Base-by-base conservation (phyloP, 2,113 vertebrate species). In the Daubentonia madagascariensis region DNA sequence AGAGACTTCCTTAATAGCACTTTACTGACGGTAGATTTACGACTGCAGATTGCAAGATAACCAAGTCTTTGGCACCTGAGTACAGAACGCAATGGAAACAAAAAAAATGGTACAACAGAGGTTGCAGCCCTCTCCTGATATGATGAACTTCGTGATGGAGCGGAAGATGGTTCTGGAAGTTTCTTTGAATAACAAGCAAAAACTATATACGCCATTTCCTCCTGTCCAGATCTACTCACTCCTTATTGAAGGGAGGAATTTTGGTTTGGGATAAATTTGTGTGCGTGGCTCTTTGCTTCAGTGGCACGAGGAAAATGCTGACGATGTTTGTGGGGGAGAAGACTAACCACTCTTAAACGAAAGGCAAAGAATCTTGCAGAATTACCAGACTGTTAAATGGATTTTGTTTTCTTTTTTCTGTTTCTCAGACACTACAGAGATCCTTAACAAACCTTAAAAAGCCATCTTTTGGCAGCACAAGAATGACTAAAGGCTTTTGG, bases 401-500 rank as follows among this genome's bases (percentile, higher is more conserved):
- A 45, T 59, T 75, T 30, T 89, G 90, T 59, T 80, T 61, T 78
- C 45, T 81, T 5, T 80, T 90, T 96, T 57, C 59, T 89, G 48
- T 92, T 81, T 76, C 20, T 65, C 28, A 65, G 59, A 81, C 22
- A 50, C 25, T 52, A 16, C 85, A 99, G 99, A 99, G 98, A 85
- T 98, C 98, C 61, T 98, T 99, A 97, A 79, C 90, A 23, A 99
- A 98, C 97, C 97, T 99, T 83, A 98, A 99, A 93, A 94, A 98
- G 96, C 28, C 99, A 99, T 98, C 99, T 99, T 98, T 98, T 99
- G 98, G 98, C 97, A 43, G 97, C 99, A 2, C 40, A 99, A 96
- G 99, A 99, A 84, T 99, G 98, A 0, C 97, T 99, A 97, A 98
- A 99, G 28, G 97, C 98, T 65, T 99, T 99, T 96, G 99, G 99